These are phyloP conservation scores for Thalpophila matura DNA, from an alignment of 2,888 invertebrate species.

Conservation along the genomic window DNA sequence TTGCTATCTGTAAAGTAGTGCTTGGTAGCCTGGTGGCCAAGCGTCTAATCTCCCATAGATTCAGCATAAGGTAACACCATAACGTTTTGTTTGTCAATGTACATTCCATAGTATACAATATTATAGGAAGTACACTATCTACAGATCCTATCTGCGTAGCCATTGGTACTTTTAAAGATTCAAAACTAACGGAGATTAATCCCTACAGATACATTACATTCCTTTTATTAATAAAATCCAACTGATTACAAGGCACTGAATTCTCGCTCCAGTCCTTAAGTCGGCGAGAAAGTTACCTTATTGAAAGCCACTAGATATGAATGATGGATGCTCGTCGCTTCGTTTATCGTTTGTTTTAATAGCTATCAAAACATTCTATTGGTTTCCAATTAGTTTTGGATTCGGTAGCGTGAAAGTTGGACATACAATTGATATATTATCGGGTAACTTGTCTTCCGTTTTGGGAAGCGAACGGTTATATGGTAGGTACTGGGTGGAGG, in stretches of 20 bases:
- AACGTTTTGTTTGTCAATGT: no score
- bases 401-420: constrained; percentile 64
- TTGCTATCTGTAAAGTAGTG: no score
- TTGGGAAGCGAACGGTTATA: constrained; percentile 33
- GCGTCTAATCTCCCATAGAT: no score
- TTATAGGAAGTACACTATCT: no score
- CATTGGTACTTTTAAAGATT: no score
- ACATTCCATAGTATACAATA: no score
- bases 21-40: no score
- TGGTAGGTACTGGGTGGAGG: neutral
- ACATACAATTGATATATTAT: constrained; percentile 53
- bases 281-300: constrained; percentile 51
- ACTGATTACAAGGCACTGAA: constrained; percentile 42
- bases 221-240: constrained; percentile 49
- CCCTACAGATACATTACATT: constrained; percentile 38
- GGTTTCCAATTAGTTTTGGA: constrained; percentile 62
- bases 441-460: constrained; percentile 23
- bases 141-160: no score
- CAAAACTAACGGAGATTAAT: constrained; percentile 29
- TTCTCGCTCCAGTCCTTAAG: constrained; percentile 27
- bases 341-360: constrained; percentile 65
- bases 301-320: constrained; percentile 67
- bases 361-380: constrained; percentile 67
- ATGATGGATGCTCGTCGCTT: constrained; percentile 69
- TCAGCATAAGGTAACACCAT: no score